Conservation (phyloP, 2,888 invertebrate genomes). For the Agrochola lota region DNA sequence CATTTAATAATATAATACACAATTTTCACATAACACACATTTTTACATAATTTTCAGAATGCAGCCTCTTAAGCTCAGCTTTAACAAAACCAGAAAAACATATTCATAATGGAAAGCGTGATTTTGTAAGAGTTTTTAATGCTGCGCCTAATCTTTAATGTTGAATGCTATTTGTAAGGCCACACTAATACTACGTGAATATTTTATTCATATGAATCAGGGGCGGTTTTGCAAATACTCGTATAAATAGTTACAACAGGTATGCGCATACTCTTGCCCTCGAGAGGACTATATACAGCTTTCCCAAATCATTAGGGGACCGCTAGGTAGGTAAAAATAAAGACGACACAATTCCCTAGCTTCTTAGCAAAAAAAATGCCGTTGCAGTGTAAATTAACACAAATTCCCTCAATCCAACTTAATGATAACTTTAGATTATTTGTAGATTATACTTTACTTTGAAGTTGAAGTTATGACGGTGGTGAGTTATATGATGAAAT, state of each 20-base stretch:
- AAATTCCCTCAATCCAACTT: background rate
- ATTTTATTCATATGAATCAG: conserved; percentile 26
- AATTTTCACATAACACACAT: too few relatives aligned
- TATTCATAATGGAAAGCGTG: background rate
- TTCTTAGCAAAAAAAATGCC: background rate
- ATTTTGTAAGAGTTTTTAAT: background rate
- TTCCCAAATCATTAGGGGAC: conserved; percentile 24
- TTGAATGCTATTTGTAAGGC: conserved; percentile 11
- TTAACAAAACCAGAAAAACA: background rate
- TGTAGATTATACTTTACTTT: background rate
- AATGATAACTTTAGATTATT: background rate
- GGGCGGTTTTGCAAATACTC: conserved; percentile 28
- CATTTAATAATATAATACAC: too few relatives aligned
- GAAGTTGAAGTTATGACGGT: conserved; percentile 17
- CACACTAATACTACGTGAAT: conserved; percentile 26
- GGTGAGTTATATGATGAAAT: conserved; percentile 46
- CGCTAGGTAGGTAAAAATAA: conserved; percentile 14
- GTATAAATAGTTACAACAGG: conserved; percentile 27
- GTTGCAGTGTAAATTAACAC: background rate
- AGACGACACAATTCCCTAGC: background rate
- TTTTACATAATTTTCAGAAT: background rate
- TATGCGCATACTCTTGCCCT: conserved; percentile 3
- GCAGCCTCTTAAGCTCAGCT: background rate
- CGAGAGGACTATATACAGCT: background rate
- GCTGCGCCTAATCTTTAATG: background rate